Conservation (phyloP, 2,797 vertebrate genomes). For the Anguilla pacifica region DNA sequence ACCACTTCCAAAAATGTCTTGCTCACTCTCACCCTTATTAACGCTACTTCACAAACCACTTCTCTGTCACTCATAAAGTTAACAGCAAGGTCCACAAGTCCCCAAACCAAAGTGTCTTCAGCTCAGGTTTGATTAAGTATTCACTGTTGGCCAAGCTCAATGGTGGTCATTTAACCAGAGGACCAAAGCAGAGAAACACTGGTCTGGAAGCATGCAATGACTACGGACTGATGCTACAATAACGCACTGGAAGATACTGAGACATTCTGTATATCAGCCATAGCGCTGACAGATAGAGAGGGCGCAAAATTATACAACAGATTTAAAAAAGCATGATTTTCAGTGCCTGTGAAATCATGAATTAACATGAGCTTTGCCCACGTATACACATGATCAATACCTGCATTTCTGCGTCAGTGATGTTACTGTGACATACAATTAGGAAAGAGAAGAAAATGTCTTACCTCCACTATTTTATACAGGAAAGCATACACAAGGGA, state of each 20-base stretch:
- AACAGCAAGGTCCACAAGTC: neutral
- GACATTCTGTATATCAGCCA: neutral
- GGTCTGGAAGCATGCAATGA: neutral
- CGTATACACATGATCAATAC: neutral
- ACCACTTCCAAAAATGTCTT: neutral
- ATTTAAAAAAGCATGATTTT: neutral
- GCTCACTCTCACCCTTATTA: neutral
- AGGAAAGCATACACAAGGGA: constrained; percentile 90
- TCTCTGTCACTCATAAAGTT: neutral
- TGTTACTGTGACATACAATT: neutral
- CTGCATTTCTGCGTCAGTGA: neutral
- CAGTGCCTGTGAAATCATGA: neutral
- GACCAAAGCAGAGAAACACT: neutral
- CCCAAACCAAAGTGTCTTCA: neutral
- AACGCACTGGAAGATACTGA: neutral
- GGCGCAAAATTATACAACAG: neutral
- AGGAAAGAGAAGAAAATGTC: constrained; percentile 35
- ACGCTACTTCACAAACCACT: neutral
- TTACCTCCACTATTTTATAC: constrained; percentile 91
- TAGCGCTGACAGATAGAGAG: neutral
- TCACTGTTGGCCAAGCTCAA: constrained; percentile 11
- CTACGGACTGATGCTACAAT: neutral
- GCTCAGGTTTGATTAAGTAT: neutral
- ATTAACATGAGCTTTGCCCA: neutral
- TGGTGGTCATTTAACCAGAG: neutral